These are phyloP conservation scores for Sitobion miscanthi DNA, from an alignment of 1,140 invertebrate genomes.

Conservation along the genomic window DNA sequence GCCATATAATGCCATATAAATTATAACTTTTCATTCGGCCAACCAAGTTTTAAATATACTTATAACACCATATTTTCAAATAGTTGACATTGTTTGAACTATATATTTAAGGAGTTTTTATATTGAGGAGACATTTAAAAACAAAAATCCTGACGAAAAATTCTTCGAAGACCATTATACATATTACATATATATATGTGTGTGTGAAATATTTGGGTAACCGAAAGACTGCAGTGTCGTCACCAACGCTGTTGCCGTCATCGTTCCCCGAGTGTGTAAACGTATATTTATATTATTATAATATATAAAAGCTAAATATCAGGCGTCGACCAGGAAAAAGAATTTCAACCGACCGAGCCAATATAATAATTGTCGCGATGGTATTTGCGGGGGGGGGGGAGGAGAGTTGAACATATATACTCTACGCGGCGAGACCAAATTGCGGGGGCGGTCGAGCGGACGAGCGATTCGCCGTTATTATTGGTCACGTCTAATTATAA, in stretches of 20 bases:
- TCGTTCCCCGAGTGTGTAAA: neutral
- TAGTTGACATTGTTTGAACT: too few relatives aligned
- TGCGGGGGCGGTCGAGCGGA: neutral
- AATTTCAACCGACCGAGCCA: neutral
- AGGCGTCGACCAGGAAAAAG: neutral
- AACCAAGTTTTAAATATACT: too few relatives aligned
- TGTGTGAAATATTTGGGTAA: too few relatives aligned
- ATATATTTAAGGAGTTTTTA: too few relatives aligned
- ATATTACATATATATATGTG: too few relatives aligned
- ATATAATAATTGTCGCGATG: neutral
- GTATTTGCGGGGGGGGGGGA: neutral
- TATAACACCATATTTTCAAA: too few relatives aligned
- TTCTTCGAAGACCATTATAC: too few relatives aligned
- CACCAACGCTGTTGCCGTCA: neutral
- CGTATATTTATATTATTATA: neutral
- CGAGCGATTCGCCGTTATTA: slow-evolving; percentile 14
- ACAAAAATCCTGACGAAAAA: too few relatives aligned
- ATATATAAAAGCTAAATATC: neutral
- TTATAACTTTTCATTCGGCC: too few relatives aligned
- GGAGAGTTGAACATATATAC: neutral
- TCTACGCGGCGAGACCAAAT: neutral
- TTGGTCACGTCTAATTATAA: slow-evolving; percentile 46
- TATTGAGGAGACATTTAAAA: too few relatives aligned
- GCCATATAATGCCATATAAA: too few relatives aligned
- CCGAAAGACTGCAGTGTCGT: neutral